These are phyloP conservation scores for Paradoxurus hermaphroditus DNA, from an alignment of 2,113 vertebrate genomes.

Conservation along the genomic window DNA sequence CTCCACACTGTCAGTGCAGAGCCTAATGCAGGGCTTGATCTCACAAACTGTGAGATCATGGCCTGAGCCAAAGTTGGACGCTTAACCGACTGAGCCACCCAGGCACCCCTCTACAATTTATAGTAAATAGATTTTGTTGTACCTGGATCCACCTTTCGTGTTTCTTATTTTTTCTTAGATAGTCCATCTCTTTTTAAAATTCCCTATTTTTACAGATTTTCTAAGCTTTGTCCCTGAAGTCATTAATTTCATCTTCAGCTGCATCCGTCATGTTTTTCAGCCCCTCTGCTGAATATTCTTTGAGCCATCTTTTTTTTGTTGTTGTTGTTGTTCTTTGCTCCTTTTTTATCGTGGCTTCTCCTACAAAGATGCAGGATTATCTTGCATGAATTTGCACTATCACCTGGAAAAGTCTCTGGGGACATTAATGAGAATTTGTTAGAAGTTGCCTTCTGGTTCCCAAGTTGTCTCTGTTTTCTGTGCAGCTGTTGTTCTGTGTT, in stretches of 20 bases:
- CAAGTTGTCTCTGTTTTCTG: neutral
- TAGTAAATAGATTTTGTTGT: neutral
- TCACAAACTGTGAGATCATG: too few relatives aligned
- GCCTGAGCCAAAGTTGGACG: too few relatives aligned
- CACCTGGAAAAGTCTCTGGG: neutral
- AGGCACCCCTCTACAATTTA: neutral
- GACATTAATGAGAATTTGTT: neutral
- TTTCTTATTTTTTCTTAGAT: neutral
- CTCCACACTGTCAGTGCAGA: too few relatives aligned
- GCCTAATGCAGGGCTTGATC: too few relatives aligned
- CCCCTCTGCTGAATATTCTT: neutral
- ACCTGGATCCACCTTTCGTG: neutral
- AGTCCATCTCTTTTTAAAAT: neutral
- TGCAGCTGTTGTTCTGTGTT: neutral
- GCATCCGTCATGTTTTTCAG: neutral
- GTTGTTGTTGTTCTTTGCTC: neutral
- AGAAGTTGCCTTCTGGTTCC: neutral
- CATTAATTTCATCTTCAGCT: neutral
- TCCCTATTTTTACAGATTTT: neutral
- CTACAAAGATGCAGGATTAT: neutral
- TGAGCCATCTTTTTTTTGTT: neutral
- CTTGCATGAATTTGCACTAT: neutral
- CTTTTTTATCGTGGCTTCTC: neutral
- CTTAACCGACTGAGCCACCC: too few relatives aligned
- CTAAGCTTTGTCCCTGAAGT: neutral